Evolutionary conservation across 2,113 vertebrate genomes (phyloP).

Genomic region (Arenaria interpres): DNA sequence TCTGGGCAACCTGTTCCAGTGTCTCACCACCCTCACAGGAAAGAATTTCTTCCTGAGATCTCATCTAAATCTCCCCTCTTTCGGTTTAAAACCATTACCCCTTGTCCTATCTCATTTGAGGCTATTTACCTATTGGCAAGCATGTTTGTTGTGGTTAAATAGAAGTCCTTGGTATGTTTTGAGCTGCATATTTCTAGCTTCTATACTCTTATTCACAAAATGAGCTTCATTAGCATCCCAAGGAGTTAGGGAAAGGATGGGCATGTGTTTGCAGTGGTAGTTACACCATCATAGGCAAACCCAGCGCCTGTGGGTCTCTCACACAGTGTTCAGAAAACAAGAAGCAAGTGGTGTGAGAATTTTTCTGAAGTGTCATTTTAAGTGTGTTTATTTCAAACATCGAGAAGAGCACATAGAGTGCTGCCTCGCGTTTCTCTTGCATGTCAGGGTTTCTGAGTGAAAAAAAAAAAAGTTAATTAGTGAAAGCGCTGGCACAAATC

Average conservation of each 20-base stretch:
- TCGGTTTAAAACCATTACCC: too few relatives aligned
- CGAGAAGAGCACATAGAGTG: neutral
- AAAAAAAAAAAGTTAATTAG: neutral
- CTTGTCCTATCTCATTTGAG: neutral
- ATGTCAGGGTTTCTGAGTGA: neutral
- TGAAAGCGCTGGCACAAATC: neutral
- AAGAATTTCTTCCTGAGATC: too few relatives aligned
- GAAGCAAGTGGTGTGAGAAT: neutral
- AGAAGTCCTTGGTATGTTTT: neutral
- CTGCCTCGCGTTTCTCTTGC: neutral
- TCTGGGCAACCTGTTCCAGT: too few relatives aligned
- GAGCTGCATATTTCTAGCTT: neutral
- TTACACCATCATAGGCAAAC: accelerated
- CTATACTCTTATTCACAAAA: neutral
- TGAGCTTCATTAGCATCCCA: neutral
- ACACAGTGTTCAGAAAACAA: neutral
- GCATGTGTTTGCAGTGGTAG: neutral
- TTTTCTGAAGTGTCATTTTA: neutral
- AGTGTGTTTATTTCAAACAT: neutral
- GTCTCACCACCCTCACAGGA: too few relatives aligned
- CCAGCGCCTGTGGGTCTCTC: neutral
- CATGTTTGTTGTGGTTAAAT: neutral
- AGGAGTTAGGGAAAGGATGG: neutral
- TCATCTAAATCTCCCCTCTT: too few relatives aligned
- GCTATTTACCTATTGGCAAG: neutral